A percentile compares a stretch with the other conserved stretches of the same genome.
These are phyloP conservation scores for Ciona savignyi DNA, from an alignment of 23 tunicate genomes.

Conservation along the genomic window DNA sequence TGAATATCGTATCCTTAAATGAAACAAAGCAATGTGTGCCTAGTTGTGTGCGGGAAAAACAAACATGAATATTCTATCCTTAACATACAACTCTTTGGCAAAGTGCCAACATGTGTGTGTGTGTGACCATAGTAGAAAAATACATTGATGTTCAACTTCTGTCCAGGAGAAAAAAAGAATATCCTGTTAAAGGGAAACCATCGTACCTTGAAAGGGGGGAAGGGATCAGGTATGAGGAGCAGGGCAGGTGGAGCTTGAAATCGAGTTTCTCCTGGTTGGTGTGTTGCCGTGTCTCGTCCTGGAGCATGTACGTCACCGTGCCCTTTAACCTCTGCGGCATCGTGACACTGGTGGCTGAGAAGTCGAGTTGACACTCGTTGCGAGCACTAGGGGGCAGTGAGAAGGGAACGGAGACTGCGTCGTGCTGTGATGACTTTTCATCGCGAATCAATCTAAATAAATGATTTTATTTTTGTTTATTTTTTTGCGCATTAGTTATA, in stretches of 20 bases:
- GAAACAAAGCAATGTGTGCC: too few species aligned
- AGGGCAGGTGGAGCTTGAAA: conserved; percentile 82
- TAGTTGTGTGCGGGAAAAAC: too few species aligned
- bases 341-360: conserved; percentile 63
- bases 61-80: too few species aligned
- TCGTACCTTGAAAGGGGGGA: conserved; percentile 57
- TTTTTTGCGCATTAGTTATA: too few species aligned
- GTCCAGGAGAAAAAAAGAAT: too few species aligned
- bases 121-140: too few species aligned
- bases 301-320: conserved; percentile 40
- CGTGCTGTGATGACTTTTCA: conserved; percentile 3
- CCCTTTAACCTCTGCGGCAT: conserved; percentile 92
- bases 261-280: conserved; percentile 69
- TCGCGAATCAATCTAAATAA: conserved; percentile 24
- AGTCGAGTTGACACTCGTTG: conserved; percentile 68
- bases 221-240: conserved; percentile 63
- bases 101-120: too few species aligned
- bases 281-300: not conserved
- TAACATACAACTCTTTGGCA: too few species aligned
- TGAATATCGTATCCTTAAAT: too few species aligned
- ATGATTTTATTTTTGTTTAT: not conserved
- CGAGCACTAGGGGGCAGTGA: conserved; percentile 50
- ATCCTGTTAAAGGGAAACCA: too few species aligned
- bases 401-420: conserved; percentile 63
- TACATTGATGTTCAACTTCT: too few species aligned